These are phyloP conservation scores for Athalia cordata DNA, from an alignment of 2,888 invertebrate genomes.

Conservation along the genomic window DNA sequence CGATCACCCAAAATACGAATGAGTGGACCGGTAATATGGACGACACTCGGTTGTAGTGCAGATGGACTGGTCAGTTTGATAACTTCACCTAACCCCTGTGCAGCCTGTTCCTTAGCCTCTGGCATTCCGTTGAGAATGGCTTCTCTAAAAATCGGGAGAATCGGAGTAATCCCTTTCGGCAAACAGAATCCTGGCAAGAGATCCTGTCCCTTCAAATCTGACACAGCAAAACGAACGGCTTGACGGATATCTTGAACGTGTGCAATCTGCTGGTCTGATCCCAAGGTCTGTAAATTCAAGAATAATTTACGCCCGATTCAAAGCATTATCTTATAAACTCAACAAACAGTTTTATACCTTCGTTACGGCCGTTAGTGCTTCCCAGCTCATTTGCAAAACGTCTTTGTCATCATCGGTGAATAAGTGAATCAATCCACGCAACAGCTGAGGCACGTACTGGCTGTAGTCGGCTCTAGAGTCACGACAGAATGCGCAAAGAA, in stretches of 20 bases:
- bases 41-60: slow-evolving; percentile 95
- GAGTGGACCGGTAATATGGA: slow-evolving; percentile 97
- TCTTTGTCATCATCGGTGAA: slow-evolving; percentile 89
- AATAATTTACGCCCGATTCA: slow-evolving; percentile 19
- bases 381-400: slow-evolving; percentile 91
- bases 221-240: slow-evolving; percentile 92
- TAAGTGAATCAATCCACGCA: slow-evolving; percentile 90
- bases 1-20: slow-evolving; percentile 98
- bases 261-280: slow-evolving; percentile 87
- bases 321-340: slow-evolving; percentile 1
- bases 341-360: slow-evolving; percentile 75
- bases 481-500: slow-evolving; percentile 92
- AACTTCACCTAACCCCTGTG: slow-evolving; percentile 88
- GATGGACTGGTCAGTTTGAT: slow-evolving; percentile 89
- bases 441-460: slow-evolving; percentile 90
- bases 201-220: slow-evolving; percentile 86
- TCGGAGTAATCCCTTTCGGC: slow-evolving; percentile 94
- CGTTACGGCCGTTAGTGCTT: slow-evolving; percentile 91
- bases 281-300: slow-evolving; percentile 79
- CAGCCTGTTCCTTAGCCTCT: slow-evolving; percentile 96
- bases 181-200: slow-evolving; percentile 94
- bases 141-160: slow-evolving; percentile 96
- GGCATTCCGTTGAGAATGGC: slow-evolving; percentile 96
- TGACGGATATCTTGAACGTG: slow-evolving; percentile 94
- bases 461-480: slow-evolving; percentile 92